Evolutionary conservation across 2,113 vertebrate genomes (phyloP), one percentile per base, ranked within the genome.

Genomic region (Bos javanicus): DNA sequence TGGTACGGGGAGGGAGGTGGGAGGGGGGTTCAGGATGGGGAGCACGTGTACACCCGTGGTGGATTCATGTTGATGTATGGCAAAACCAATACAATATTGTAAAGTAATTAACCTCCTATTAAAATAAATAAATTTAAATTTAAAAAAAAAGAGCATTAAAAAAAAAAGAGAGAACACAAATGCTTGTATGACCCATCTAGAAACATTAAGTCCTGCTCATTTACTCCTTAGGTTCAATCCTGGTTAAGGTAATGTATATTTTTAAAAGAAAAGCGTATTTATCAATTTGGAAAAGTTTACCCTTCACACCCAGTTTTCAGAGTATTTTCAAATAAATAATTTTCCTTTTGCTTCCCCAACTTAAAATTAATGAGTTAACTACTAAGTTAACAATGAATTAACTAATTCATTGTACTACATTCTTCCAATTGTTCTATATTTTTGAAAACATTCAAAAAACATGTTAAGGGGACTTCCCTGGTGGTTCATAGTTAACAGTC

Each of bases 261-360:
- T 43, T 71, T 39, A 26, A 88, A 39, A 92, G 2, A 43, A 52
- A 92, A 78, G 11, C 17, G 21, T 71, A 82, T 59, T 59, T 97
- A 92, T 80, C 80, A 76, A 56, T 78, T 88, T 97, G 19, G 64
- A 96, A 97, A 94, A 87, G 28, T 88, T 89, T 82, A 50, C 7
- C 14, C 26, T 78, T 26, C 26, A 36, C 4, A 83, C 19, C 36
- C 25, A 15, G 36, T 94, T 96, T 81, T 57, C 80, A 95, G 2
- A 87, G 10, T 54, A 91, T 91, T 95, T 95, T 90, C 81, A 89
- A 86, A 86, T 16, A 88, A 96, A 76, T 88, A 92, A 88, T 56
- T 87, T 60, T 62, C 30, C 9, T 62, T 87, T 87, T 92, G 50
- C 7, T 59, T 71, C 56, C 21, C 19, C 48, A 82, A 71, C 60